A percentile compares a stretch with the other conserved stretches of the same genome.
Conservation (phyloP, 2,888 invertebrate species). For the Brenthis hecate region DNA sequence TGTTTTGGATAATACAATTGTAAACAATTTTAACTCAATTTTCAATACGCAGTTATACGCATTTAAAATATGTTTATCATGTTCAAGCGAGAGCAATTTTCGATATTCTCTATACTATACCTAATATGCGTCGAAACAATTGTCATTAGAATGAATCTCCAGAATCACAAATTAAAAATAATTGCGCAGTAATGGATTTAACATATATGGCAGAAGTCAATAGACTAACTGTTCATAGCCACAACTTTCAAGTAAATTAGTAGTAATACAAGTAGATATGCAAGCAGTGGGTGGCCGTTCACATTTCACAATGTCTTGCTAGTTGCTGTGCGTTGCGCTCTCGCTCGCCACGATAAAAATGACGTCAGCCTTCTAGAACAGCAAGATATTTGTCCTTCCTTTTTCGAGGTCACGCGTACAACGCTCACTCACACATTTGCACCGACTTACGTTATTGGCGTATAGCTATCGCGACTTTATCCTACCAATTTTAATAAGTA, state of each 20-base stretch:
- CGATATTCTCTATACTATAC: constrained; percentile 72
- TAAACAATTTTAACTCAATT: constrained; percentile 18
- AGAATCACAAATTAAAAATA: constrained; percentile 67
- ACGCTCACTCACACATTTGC: constrained; percentile 70
- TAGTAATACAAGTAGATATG: constrained; percentile 65
- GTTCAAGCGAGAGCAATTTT: constrained; percentile 49
- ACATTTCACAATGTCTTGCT: constrained; percentile 80
- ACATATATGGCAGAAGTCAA: constrained; percentile 76
- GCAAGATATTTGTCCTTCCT: constrained; percentile 65
- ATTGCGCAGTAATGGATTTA: constrained; percentile 69
- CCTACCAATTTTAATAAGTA: constrained; percentile 43
- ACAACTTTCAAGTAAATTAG: constrained; percentile 76
- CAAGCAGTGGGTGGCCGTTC: constrained; percentile 79
- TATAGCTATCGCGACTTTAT: constrained; percentile 42
- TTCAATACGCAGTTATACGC: constrained; percentile 5
- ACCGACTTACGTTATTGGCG: constrained; percentile 46
- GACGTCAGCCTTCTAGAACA: constrained; percentile 81
- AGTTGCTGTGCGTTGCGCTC: constrained; percentile 60
- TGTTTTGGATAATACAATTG: constrained; percentile 25
- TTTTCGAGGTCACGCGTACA: constrained; percentile 75
- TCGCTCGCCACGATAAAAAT: constrained; percentile 61
- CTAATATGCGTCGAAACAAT: constrained; percentile 77
- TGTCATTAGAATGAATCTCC: constrained; percentile 73
- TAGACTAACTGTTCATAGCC: constrained; percentile 77
- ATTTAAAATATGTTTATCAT: constrained; percentile 36